Conservation (phyloP, 2,888 invertebrate species). For the Sycophila texana region DNA sequence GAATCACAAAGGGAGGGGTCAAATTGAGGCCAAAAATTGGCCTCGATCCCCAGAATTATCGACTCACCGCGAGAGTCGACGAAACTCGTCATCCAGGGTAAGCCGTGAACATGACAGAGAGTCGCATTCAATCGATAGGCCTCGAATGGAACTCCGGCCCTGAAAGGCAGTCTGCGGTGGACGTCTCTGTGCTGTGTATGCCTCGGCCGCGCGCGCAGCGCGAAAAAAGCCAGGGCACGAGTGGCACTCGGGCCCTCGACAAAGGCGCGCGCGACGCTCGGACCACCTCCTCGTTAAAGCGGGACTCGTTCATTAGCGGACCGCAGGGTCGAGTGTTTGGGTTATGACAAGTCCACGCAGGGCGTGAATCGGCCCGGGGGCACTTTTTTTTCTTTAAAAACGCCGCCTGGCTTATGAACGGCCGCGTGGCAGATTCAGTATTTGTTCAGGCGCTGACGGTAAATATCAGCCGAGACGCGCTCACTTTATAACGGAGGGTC, state of each 20-base stretch:
- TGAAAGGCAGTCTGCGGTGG: conserved; percentile 17
- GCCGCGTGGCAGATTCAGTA: conserved; percentile 64
- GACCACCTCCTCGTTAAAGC: conserved; percentile 32
- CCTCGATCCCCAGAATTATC: neutral
- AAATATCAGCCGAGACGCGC: conserved; percentile 51
- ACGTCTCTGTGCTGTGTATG: conserved; percentile 12
- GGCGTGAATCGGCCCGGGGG: neutral
- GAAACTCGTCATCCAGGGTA: neutral
- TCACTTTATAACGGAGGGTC: too few relatives aligned
- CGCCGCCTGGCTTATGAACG: neutral
- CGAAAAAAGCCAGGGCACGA: too few relatives aligned
- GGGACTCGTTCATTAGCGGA: conserved; percentile 38
- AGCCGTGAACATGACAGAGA: conserved; percentile 36
- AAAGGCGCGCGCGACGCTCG: conserved; percentile 7
- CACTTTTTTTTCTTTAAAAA: too few relatives aligned
- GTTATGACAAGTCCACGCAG: conserved; percentile 40
- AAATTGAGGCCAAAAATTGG: neutral
- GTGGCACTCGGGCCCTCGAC: neutral
- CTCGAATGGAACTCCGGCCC: neutral
- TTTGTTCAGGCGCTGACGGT: conserved; percentile 68
- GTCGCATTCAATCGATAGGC: conserved; percentile 12
- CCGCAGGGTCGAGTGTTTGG: conserved; percentile 18
- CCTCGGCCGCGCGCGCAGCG: neutral
- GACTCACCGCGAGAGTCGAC: neutral
- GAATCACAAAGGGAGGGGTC: neutral